These are phyloP conservation scores for Anas platyrhynchos DNA, from an alignment of 2,113 vertebrate species.

Conservation along the genomic window DNA sequence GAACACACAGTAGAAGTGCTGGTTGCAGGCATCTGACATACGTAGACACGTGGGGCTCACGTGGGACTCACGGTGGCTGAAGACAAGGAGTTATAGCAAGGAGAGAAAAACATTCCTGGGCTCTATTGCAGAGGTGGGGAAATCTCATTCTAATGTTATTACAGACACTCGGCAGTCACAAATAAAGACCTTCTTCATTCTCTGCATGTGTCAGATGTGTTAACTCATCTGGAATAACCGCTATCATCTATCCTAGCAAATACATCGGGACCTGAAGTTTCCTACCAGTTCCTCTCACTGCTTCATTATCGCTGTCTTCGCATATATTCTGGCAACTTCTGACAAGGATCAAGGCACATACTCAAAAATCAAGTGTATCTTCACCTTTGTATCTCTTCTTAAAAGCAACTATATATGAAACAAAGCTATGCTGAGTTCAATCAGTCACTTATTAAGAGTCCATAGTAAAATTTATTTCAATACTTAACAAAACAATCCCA, in stretches of 20 bases:
- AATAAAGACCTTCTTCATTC: neutral
- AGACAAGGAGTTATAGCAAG: neutral
- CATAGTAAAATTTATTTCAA: neutral
- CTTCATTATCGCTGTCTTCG: neutral
- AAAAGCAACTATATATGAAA: neutral
- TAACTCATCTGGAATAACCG: neutral
- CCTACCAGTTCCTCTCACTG: neutral
- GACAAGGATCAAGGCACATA: neutral
- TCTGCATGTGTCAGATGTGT: neutral
- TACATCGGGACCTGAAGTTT: neutral
- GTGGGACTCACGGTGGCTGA: neutral
- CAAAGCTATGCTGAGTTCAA: neutral
- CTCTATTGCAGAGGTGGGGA: neutral
- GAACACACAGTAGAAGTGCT: constrained; percentile 9
- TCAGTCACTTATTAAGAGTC: neutral
- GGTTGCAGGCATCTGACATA: neutral
- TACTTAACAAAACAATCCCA: neutral
- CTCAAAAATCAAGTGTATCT: neutral
- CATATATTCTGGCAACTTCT: neutral
- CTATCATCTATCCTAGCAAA: neutral
- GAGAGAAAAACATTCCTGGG: neutral
- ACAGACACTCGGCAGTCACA: neutral
- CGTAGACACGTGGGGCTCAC: neutral
- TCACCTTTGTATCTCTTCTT: neutral
- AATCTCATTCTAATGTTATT: neutral